Evolutionary conservation across 2,888 invertebrate species (phyloP).

Genomic region (Dasypogon diadema): DNA sequence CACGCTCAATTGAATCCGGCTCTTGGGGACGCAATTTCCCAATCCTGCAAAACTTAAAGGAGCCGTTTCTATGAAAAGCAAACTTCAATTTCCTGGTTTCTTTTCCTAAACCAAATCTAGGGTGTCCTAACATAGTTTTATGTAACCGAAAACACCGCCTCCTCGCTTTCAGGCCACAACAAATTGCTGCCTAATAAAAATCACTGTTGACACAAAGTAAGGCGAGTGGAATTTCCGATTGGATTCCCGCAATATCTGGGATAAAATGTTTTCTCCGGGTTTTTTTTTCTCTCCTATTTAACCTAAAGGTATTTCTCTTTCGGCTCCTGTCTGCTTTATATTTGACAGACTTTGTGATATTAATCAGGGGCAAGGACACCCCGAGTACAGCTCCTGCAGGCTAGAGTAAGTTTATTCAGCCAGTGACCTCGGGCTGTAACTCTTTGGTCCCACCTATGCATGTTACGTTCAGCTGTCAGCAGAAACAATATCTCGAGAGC

Average conservation of each 20-base stretch:
- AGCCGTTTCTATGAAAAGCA: not conserved
- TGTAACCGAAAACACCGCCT: not conserved
- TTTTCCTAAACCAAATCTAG: not conserved
- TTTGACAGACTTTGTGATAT: constrained; percentile 2
- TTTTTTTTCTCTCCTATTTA: not conserved
- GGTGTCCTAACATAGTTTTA: constrained; percentile 5
- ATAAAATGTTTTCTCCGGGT: not conserved
- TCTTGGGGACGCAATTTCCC: not conserved
- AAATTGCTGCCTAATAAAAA: constrained; percentile 39
- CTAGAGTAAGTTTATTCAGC: too few relatives aligned
- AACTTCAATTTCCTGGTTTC: constrained; percentile 26
- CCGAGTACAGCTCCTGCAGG: not conserved
- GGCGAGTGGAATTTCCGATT: constrained; percentile 20
- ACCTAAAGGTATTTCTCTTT: not conserved
- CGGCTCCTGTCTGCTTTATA: not conserved
- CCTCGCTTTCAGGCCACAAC: not conserved
- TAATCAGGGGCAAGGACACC: constrained; percentile 3
- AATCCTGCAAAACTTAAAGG: not conserved
- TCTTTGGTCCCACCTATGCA: too few relatives aligned
- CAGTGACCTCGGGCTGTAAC: too few relatives aligned
- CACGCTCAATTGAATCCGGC: not conserved
- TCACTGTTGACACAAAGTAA: constrained; percentile 39
- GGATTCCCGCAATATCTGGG: constrained; percentile 20
- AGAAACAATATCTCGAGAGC: too few relatives aligned
- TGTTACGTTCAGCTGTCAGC: too few relatives aligned